Evolutionary conservation across 2,113 vertebrate species (phyloP).

Genomic region (Podarcis muralis): DNA sequence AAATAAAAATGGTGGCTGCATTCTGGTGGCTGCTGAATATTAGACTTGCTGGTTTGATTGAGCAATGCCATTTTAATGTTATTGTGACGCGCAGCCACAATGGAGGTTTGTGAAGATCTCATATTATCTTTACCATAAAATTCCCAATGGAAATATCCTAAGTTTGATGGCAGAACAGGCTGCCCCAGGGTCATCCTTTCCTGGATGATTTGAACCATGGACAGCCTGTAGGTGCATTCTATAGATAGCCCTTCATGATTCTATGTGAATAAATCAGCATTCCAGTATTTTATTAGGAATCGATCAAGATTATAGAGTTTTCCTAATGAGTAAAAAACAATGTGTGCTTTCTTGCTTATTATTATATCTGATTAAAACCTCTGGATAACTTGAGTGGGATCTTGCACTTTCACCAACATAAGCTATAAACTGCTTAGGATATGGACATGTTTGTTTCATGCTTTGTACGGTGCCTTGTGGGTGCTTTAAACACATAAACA

Average conservation of each 20-base stretch:
- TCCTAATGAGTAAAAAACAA: not conserved
- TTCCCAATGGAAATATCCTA: not conserved
- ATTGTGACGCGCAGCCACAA: not conserved
- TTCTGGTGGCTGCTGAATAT: not conserved
- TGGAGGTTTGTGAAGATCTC: not conserved
- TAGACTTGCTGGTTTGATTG: not conserved
- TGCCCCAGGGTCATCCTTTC: too few relatives aligned
- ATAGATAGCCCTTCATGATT: too few relatives aligned
- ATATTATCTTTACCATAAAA: not conserved
- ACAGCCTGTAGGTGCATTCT: too few relatives aligned
- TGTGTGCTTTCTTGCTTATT: not conserved
- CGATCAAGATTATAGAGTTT: not conserved
- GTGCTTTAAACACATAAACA: not conserved
- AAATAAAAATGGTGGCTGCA: too few relatives aligned
- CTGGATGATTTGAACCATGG: too few relatives aligned
- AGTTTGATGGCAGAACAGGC: too few relatives aligned
- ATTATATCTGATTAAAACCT: not conserved
- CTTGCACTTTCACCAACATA: not conserved
- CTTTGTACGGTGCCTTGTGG: not conserved
- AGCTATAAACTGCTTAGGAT: not conserved
- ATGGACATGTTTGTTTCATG: not conserved
- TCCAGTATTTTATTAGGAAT: not conserved
- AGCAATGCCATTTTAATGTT: not conserved
- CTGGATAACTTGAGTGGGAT: not conserved
- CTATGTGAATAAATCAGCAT: too few relatives aligned